Conservation (phyloP, 2,113 vertebrate genomes). For the Albula goreensis region DNA sequence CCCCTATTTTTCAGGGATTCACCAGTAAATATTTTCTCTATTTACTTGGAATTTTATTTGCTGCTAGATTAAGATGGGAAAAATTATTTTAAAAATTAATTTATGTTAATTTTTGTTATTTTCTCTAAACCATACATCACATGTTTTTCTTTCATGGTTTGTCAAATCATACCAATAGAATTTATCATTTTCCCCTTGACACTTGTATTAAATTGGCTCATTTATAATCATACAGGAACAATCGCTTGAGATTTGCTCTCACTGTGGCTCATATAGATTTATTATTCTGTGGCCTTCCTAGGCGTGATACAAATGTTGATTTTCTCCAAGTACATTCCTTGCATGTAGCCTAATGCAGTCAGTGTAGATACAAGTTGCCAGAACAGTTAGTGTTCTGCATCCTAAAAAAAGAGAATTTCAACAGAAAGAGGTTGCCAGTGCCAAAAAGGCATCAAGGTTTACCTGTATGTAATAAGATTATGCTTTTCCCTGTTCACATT, state of each 20-base stretch:
- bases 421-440: background rate
- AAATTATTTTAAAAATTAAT: background rate
- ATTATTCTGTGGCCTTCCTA: background rate
- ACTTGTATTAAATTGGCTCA: background rate
- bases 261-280: background rate
- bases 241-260: background rate
- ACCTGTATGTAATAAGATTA: background rate
- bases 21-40: too few relatives aligned
- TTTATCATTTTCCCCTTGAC: background rate
- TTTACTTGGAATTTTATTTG: too few relatives aligned
- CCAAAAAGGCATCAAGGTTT: background rate
- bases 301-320: background rate
- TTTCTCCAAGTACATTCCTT: background rate
- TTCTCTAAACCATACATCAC: background rate
- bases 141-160: background rate
- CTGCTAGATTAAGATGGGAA: too few relatives aligned
- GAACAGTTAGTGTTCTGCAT: background rate
- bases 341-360: background rate
- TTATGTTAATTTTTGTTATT: background rate
- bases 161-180: background rate
- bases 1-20: background rate
- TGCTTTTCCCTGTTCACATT: background rate
- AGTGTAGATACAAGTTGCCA: background rate
- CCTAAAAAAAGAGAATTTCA: background rate
- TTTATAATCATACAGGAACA: background rate